phyloP scores from a whole-genome alignment of 1,140 invertebrate species.

The Drosophila busckii region DNA sequence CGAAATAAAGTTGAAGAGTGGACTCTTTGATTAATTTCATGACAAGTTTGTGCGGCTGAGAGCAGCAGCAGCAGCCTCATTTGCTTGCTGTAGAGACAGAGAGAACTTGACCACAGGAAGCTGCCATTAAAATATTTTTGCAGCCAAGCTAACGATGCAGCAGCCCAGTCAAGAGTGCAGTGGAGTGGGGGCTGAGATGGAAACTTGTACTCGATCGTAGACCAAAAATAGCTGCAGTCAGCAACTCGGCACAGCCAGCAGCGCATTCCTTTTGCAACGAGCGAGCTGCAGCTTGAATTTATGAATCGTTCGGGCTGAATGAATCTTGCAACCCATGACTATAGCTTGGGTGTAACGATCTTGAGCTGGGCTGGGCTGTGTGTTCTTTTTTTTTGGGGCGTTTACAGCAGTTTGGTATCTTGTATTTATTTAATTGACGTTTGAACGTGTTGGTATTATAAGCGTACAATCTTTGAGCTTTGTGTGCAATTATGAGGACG shows the following conservation, averaged over 20 bases:
- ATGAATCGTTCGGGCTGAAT: conserved; percentile 65
- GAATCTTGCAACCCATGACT: no score
- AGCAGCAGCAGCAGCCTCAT: no score
- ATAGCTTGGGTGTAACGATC: conserved; percentile 35
- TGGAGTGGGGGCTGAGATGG: background rate
- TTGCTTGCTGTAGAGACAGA: conserved; percentile 17
- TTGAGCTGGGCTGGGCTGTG: conserved; percentile 4
- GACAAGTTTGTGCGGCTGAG: no score
- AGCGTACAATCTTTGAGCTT: conserved; percentile 43
- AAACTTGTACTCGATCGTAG: conserved; percentile 29
- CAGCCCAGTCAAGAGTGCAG: background rate
- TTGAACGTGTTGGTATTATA: conserved; percentile 74
- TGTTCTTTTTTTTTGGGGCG: conserved; percentile 47
- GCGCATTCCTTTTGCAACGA: conserved; percentile 45
- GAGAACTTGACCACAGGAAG: conserved; percentile 62
- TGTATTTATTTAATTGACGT: conserved; percentile 76
- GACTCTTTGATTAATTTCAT: no score
- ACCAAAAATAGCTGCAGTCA: conserved; percentile 39
- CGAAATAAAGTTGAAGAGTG: no score
- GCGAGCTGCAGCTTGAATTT: conserved; percentile 33
- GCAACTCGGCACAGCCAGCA: conserved; percentile 4
- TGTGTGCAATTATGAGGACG: conserved; percentile 66
- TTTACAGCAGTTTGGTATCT: conserved; percentile 76
- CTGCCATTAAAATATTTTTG: conserved; percentile 64
- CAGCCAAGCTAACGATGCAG: background rate